These are phyloP conservation scores for Naja naja DNA, from an alignment of 2,113 vertebrate species.

Conservation along the genomic window DNA sequence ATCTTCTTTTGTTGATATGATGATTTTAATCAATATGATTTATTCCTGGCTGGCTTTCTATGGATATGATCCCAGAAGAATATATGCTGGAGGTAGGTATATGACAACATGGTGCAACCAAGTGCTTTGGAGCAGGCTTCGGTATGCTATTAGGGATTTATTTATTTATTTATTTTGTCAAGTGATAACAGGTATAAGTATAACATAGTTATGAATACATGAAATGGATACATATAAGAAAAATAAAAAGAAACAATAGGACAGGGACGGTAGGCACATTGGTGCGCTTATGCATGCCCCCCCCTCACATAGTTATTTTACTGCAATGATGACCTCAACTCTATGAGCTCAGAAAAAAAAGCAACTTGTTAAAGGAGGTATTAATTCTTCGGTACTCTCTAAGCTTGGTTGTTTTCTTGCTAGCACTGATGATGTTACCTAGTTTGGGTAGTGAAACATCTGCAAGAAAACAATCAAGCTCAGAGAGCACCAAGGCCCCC, in stretches of 20 bases:
- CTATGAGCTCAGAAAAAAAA: background rate
- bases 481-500: background rate
- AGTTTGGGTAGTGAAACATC: background rate
- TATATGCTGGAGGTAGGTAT: background rate
- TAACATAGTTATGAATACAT: too few species aligned
- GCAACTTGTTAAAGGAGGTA: background rate
- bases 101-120: background rate
- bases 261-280: too few species aligned
- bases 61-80: background rate
- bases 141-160: background rate
- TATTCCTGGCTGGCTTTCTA: background rate
- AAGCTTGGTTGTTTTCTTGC: background rate
- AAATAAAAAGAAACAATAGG: too few species aligned
- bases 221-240: too few species aligned
- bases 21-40: background rate
- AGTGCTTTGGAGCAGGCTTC: background rate
- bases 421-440: background rate
- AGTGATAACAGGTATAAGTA: too few species aligned
- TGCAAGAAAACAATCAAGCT: background rate
- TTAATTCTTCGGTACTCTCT: background rate
- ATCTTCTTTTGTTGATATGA: background rate
- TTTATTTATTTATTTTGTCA: too few species aligned
- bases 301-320: background rate
- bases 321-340: background rate
- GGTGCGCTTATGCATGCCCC: too few species aligned